Evolutionary conservation across 2,888 invertebrate genomes (phyloP).

Genomic region (Physocephala rufipes): DNA sequence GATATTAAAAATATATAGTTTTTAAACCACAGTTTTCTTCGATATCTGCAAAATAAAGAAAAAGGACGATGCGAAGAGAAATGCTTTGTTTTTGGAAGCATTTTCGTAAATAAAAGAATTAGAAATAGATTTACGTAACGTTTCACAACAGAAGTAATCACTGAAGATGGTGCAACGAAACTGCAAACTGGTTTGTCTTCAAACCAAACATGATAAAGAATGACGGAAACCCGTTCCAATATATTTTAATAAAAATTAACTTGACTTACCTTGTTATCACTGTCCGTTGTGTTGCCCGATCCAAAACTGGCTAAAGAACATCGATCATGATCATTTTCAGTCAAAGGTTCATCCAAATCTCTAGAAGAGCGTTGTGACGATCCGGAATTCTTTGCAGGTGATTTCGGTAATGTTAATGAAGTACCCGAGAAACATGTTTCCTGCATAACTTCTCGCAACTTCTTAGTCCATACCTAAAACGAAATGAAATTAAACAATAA

Average conservation of each 20-base stretch:
- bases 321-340: constrained; percentile 88
- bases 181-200: no score
- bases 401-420: constrained; percentile 81
- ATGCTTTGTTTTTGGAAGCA: no score
- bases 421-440: constrained; percentile 93
- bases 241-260: not conserved
- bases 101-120: no score
- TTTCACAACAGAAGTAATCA: no score
- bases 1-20: no score
- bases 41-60: no score
- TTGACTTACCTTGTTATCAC: constrained; percentile 87
- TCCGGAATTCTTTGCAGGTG: constrained; percentile 74
- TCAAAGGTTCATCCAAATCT: constrained; percentile 88
- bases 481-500: not conserved
- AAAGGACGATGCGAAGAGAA: no score
- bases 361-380: constrained; percentile 69
- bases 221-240: not conserved
- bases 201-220: no score
- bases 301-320: constrained; percentile 92
- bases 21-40: no score
- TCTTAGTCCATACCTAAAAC: constrained; percentile 85
- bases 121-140: no score
- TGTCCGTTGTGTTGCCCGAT: constrained; percentile 93
- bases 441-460: constrained; percentile 93
- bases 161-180: no score